Percentiles rank a stretch among this genome's conserved stretches.
Evolutionary conservation across 2,113 vertebrate species (phyloP).

Genomic region (Malurus melanocephalus): DNA sequence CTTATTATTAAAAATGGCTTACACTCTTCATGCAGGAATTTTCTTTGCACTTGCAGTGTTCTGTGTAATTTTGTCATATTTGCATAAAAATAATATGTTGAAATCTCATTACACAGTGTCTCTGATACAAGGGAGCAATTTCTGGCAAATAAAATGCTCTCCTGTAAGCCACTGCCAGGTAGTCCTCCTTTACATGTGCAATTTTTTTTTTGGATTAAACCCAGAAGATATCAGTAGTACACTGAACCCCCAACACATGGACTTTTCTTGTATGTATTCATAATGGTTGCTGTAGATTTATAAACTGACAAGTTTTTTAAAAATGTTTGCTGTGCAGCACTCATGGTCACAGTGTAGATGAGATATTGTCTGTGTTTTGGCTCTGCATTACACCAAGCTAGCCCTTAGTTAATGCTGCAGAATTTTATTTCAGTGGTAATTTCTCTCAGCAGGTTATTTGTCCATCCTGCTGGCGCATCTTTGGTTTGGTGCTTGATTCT

Average conservation of each 20-base stretch:
- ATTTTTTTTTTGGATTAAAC: not conserved
- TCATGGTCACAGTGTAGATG: not conserved
- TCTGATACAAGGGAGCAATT: not conserved
- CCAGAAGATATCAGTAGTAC: not conserved
- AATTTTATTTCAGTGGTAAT: not conserved
- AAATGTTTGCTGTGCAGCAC: not conserved
- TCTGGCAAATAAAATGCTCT: not conserved
- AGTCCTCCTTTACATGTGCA: not conserved
- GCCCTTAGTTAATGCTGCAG: not conserved
- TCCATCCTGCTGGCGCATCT: not conserved
- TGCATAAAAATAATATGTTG: not conserved
- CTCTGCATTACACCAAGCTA: not conserved
- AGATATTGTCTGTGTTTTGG: not conserved
- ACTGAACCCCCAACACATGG: fast-evolving
- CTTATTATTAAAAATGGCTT: not conserved
- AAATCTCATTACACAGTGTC: not conserved
- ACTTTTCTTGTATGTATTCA: not conserved
- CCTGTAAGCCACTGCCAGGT: not conserved
- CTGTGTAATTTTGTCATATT: not conserved
- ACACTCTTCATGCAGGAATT: not conserved
- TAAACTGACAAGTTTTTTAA: not conserved
- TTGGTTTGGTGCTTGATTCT: not conserved
- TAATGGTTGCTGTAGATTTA: not conserved
- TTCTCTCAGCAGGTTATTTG: not conserved
- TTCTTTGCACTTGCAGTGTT: not conserved